Evolutionary conservation across 2,797 vertebrate species (phyloP).

Genomic region (Bryconaethiops microstoma): DNA sequence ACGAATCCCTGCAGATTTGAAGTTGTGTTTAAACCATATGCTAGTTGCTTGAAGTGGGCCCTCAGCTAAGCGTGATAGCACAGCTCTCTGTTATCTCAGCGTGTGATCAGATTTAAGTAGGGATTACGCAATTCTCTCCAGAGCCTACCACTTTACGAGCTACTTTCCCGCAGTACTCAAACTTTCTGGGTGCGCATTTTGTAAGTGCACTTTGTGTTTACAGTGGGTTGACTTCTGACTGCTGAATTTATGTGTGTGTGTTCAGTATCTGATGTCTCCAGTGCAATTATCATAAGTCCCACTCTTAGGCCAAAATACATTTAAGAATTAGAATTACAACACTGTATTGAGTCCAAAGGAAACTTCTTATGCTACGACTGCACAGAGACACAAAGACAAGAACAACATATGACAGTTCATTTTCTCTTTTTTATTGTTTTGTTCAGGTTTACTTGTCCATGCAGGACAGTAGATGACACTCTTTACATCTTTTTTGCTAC

Average conservation of each 20-base stretch:
- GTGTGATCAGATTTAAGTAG: constrained; percentile 49
- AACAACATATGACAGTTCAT: too few species aligned
- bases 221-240: constrained; percentile 1
- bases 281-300: neutral
- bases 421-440: neutral
- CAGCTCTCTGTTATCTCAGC: constrained; percentile 41
- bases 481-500: too few species aligned
- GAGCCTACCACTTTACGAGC: constrained; percentile 33
- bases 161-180: constrained; percentile 32
- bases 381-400: too few species aligned
- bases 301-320: neutral
- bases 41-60: constrained; percentile 27
- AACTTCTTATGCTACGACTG: too few species aligned
- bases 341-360: too few species aligned
- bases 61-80: constrained; percentile 30
- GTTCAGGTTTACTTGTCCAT: constrained; percentile 63
- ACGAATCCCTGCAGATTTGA: constrained; percentile 23
- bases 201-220: constrained; percentile 19
- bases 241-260: constrained; percentile 3
- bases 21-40: constrained; percentile 34
- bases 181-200: constrained; percentile 9
- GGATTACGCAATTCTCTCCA: constrained; percentile 15
- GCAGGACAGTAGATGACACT: constrained; percentile 66
- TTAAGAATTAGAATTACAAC: too few species aligned
- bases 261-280: neutral